Evolutionary conservation across 1,140 invertebrate species (phyloP), one percentile per base, ranked within the genome.

Genomic region (Drosophila kurseongensis): DNA sequence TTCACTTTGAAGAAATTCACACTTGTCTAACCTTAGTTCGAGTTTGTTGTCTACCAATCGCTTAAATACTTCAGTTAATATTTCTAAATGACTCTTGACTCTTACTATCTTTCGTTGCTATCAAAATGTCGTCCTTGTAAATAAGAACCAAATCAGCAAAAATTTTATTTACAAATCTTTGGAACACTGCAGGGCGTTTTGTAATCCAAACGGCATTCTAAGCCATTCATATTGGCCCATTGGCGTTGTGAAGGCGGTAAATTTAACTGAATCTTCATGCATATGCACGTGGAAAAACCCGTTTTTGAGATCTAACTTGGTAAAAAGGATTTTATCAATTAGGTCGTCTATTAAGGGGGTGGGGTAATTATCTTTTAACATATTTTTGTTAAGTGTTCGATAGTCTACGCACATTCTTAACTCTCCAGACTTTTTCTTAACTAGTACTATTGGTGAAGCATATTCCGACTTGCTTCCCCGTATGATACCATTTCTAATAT

Each of bases 301-400:
- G 9, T 66, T 58, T 52, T 54, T 61, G 5, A 68, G 32, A 54
- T 41, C 58, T 7, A 61, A 35, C 8, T 55, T 69, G 10, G 57
- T 44, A 16, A 55, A 61, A 13, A 18, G 12, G 7, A 27, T 9
- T 67, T 44, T 61, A 13, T 61, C 57, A 5, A 61, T 45, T 1
- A 55, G 32, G 4, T 68, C 50, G 23, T 54, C 50, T 42, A 59
- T 52, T 18, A 12, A 36, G 10, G 18, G 57, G 54, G 58, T 42
- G 7, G 57, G 32, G 41, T 60, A 61, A 7, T 61, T 61, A n/a
- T 62, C 50, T 47, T 69, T 55, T 2, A 29, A 16, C 32, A 45
- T 54, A 7, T 50, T 54, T 23, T 60, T 60, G 41, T 61, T 55
- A 5, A 54, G 23, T 9, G 32, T 54, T 38, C 56, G 44, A 47